Evolutionary conservation across 1,140 invertebrate species (phyloP).

Genomic region (Ganaspis sp.): DNA sequence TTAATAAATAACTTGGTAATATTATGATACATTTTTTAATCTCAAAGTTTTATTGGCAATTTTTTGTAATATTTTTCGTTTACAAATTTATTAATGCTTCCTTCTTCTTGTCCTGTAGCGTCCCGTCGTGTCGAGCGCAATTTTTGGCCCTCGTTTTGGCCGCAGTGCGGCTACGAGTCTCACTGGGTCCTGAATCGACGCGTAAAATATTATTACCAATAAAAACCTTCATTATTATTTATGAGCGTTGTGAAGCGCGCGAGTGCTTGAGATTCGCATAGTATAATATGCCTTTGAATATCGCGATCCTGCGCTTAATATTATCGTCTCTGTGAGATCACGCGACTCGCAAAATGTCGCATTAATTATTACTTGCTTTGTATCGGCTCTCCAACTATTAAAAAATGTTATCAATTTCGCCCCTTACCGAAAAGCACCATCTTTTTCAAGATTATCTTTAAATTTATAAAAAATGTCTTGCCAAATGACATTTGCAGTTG

Average conservation of each 20-base stretch:
- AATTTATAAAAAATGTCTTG: neutral
- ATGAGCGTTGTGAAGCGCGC: constrained; percentile 33
- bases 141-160: neutral
- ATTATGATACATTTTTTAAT: no score
- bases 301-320: constrained; percentile 16
- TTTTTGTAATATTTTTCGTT: neutral
- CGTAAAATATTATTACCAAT: constrained; percentile 50
- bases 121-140: constrained; percentile 6
- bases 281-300: constrained; percentile 35
- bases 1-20: no score
- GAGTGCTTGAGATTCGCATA: constrained; percentile 30
- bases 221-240: constrained; percentile 51
- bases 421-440: neutral
- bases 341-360: neutral
- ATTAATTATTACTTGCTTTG: neutral
- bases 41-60: neutral
- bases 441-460: constrained; percentile 3
- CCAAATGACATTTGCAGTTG: neutral
- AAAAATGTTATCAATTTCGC: neutral
- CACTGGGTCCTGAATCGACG: constrained; percentile 31
- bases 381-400: neutral
- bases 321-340: constrained; percentile 28
- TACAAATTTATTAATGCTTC: neutral
- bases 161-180: neutral
- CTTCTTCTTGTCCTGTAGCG: neutral